Percentiles rank a stretch among this genome's conserved stretches.
Conservation (phyloP, 2,888 invertebrate genomes). For the Ornithoptera alexandrae region DNA sequence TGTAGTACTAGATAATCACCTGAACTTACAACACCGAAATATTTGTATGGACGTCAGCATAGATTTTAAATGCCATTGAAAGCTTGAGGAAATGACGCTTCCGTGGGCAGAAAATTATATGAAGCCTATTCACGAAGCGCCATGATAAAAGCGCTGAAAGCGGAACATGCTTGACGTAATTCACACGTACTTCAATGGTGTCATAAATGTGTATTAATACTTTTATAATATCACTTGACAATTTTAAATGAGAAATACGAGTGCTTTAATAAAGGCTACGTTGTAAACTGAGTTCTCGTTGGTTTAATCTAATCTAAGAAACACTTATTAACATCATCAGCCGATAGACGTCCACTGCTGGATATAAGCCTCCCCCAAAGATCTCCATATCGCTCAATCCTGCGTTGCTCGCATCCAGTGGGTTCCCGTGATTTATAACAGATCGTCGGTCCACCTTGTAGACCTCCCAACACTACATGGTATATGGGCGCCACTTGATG, state of each 20-base stretch:
- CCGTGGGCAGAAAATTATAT: conserved; percentile 47
- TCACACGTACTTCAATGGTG: conserved; percentile 52
- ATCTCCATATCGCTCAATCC: too few relatives aligned
- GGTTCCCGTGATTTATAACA: too few relatives aligned
- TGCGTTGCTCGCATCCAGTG: too few relatives aligned
- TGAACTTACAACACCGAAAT: background rate
- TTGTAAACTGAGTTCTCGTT: conserved; percentile 8
- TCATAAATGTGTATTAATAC: conserved; percentile 56
- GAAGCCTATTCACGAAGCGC: conserved; percentile 45
- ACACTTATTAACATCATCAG: too few relatives aligned
- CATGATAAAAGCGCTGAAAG: conserved; percentile 38
- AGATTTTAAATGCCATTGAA: conserved; percentile 28
- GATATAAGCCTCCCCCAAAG: too few relatives aligned
- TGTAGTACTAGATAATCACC: background rate
- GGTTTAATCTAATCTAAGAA: conserved; percentile 3
- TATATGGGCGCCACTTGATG: too few relatives aligned
- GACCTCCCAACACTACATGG: too few relatives aligned
- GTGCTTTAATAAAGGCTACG: background rate
- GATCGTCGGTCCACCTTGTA: too few relatives aligned
- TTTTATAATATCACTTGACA: conserved; percentile 39
- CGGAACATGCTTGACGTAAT: conserved; percentile 44
- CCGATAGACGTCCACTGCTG: background rate
- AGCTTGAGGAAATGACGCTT: conserved; percentile 41
- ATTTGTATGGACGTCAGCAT: background rate
- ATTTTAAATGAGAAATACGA: conserved; percentile 16